phyloP scores from a whole-genome alignment of 2,888 invertebrate genomes.

The Horisme vitalbata region DNA sequence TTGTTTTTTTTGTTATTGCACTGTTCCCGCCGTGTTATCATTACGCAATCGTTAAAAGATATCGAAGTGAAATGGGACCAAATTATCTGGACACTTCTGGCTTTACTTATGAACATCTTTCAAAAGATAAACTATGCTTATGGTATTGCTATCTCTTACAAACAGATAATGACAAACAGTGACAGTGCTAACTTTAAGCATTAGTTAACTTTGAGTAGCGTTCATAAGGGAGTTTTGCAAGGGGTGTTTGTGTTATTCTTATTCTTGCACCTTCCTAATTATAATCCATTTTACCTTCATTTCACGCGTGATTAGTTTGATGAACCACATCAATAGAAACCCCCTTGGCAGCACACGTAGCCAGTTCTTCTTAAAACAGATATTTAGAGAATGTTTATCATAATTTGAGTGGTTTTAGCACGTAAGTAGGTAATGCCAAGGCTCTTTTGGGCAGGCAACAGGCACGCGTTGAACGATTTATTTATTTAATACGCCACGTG shows the following conservation, averaged over 20 bases:
- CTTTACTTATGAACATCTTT: too few species aligned
- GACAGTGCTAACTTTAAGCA: too few species aligned
- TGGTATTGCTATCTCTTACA: too few species aligned
- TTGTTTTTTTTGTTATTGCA: conserved; percentile 30
- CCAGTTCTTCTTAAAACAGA: conserved; percentile 35
- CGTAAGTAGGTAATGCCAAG: conserved; percentile 54
- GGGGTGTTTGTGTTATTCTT: too few species aligned
- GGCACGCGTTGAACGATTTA: conserved; percentile 60
- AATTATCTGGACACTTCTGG: neutral
- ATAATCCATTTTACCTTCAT: conserved; percentile 19
- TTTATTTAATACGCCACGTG: conserved; percentile 68
- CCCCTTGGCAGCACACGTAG: conserved; percentile 20
- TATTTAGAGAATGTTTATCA: conserved; percentile 52
- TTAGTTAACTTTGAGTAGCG: too few species aligned
- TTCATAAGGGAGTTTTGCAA: too few species aligned
- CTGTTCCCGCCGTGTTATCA: conserved; percentile 7
- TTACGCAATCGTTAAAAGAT: conserved; percentile 10
- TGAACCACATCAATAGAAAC: conserved; percentile 21
- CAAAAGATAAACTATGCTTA: too few species aligned
- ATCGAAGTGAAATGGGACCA: conserved; percentile 1
- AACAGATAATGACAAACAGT: too few species aligned
- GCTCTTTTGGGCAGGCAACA: conserved; percentile 46
- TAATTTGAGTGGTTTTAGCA: conserved; percentile 51
- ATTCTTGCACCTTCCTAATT: conserved; percentile 8
- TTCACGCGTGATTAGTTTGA: conserved; percentile 15